These are phyloP conservation scores for Hipposideros larvatus DNA, from an alignment of 2,797 vertebrate species.

Conservation along the genomic window DNA sequence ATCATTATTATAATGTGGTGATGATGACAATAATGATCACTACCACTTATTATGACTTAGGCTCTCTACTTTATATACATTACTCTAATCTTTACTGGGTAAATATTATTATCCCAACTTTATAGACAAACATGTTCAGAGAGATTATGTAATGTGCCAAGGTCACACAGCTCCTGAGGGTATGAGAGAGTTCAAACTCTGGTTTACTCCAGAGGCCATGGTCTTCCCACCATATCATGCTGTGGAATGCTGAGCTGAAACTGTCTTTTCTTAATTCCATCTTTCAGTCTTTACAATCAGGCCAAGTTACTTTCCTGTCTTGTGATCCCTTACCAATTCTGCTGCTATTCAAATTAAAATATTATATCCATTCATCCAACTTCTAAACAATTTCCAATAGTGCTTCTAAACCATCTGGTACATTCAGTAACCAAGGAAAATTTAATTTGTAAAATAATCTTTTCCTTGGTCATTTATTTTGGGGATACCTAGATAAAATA, in stretches of 20 bases:
- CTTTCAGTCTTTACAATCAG: background rate
- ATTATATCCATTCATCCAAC: conserved; percentile 7
- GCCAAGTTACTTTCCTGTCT: background rate
- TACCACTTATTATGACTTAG: background rate
- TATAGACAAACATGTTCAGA: background rate
- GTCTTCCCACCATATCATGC: background rate
- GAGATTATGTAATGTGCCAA: background rate
- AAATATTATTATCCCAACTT: conserved; percentile 28
- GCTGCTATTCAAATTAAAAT: conserved; percentile 41
- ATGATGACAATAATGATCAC: background rate
- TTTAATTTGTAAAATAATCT: conserved; percentile 8
- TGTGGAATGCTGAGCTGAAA: background rate
- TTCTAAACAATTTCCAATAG: conserved; percentile 25
- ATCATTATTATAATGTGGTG: background rate
- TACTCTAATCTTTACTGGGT: background rate
- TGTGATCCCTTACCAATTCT: conserved; percentile 1
- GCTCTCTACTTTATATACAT: background rate
- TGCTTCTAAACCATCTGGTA: background rate
- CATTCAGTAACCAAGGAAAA: conserved; percentile 1
- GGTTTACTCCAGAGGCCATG: background rate
- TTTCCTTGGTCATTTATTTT: conserved; percentile 45
- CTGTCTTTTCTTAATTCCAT: background rate
- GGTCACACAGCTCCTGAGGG: background rate
- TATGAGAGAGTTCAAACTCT: background rate
- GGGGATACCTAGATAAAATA: conserved; percentile 8